These are phyloP conservation scores for Tetramorium alpestre DNA, from an alignment of 1,140 invertebrate genomes.

Conservation along the genomic window DNA sequence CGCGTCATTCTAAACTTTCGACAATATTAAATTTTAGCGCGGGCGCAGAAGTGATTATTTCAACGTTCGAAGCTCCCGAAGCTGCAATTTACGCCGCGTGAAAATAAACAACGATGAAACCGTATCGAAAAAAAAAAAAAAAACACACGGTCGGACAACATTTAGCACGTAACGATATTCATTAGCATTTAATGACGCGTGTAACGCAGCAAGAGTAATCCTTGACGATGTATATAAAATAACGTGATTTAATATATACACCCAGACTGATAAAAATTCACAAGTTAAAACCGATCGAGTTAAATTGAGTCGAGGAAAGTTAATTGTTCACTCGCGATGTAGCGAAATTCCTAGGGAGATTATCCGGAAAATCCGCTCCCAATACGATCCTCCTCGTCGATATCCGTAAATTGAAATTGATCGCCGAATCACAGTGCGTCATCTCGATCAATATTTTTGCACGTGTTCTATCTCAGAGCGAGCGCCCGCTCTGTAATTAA, in stretches of 20 bases:
- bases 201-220: not conserved
- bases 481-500: conserved; percentile 23
- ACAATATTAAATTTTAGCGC: conserved; percentile 18
- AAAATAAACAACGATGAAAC: not conserved
- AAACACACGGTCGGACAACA: not conserved
- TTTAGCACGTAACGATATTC: not conserved
- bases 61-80: not conserved
- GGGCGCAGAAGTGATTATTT: not conserved
- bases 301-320: not conserved
- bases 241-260: not conserved
- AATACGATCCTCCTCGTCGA: not conserved
- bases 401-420: conserved; percentile 13
- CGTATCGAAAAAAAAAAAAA: not conserved
- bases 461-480: conserved; percentile 18
- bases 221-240: not conserved
- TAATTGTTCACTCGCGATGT: not conserved
- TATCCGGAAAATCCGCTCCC: not conserved
- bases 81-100: not conserved
- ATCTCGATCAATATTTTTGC: conserved; percentile 25
- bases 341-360: not conserved
- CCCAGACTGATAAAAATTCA: not conserved
- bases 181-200: not conserved
- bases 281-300: not conserved
- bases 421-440: not conserved
- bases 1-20: not conserved